phyloP scores from a whole-genome alignment of 2,888 invertebrate genomes.

The Caenorhabditis panamensis region DNA sequence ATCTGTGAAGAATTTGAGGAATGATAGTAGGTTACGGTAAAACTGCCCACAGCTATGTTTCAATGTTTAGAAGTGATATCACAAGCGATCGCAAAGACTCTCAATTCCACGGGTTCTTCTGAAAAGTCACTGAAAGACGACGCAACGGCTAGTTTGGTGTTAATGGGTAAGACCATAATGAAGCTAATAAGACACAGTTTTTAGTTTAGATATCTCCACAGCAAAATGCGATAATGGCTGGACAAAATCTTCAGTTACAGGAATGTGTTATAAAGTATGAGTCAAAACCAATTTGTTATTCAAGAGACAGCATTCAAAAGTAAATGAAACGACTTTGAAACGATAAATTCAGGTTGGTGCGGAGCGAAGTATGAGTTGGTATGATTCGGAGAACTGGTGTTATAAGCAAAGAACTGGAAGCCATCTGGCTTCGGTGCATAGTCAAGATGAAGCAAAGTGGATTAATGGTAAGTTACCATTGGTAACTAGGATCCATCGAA shows the following conservation, averaged over 20 bases:
- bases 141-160: background rate
- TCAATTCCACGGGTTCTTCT: background rate
- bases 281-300: no score
- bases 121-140: slow-evolving; percentile 28
- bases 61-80: background rate
- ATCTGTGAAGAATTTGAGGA: background rate
- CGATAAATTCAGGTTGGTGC: background rate
- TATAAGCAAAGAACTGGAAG: slow-evolving; percentile 33
- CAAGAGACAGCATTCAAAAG: no score
- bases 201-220: slow-evolving; percentile 13
- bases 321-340: no score
- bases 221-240: slow-evolving; percentile 43
- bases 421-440: slow-evolving; percentile 46
- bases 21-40: slow-evolving; percentile 11
- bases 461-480: slow-evolving; percentile 22
- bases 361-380: slow-evolving; percentile 21
- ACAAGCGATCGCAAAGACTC: background rate
- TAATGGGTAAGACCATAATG: slow-evolving; percentile 22
- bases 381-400: slow-evolving; percentile 46
- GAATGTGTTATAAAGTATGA: slow-evolving; percentile 48
- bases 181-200: background rate
- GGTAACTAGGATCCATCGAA: no score
- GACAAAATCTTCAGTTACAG: slow-evolving; percentile 30
- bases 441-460: slow-evolving; percentile 52
- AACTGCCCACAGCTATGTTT: no score